These are phyloP conservation scores for Chelonus insularis DNA, from an alignment of 1,140 invertebrate genomes.

Conservation along the genomic window DNA sequence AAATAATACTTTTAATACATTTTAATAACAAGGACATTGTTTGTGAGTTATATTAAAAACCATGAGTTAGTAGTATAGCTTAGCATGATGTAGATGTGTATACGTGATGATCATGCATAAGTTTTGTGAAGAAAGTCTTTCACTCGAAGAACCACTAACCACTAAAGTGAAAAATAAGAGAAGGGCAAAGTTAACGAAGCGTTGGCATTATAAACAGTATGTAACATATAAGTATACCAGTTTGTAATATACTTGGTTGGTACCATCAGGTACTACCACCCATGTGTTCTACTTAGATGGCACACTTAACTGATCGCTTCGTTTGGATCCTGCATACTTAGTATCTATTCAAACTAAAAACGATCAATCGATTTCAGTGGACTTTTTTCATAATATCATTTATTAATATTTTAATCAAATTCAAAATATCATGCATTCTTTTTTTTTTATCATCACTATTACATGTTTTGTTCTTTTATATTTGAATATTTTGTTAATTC, in stretches of 20 bases:
- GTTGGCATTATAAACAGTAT: conserved; percentile 32
- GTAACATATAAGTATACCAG: too few relatives aligned
- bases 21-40: too few relatives aligned
- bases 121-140: conserved; percentile 59
- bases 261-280: conserved; percentile 50
- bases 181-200: conserved; percentile 48
- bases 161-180: conserved; percentile 31
- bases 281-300: conserved; percentile 61
- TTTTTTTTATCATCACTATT: too few relatives aligned
- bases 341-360: conserved; percentile 46
- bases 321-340: conserved; percentile 54
- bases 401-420: too few relatives aligned
- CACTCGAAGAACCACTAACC: conserved; percentile 41
- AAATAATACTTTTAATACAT: too few relatives aligned
- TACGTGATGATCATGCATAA: not conserved
- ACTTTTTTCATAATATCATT: too few relatives aligned
- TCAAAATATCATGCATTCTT: too few relatives aligned
- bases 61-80: not conserved
- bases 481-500: too few relatives aligned
- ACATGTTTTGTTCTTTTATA: too few relatives aligned
- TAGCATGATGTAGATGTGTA: not conserved
- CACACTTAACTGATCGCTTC: conserved; percentile 53
- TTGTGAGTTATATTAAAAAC: not conserved
- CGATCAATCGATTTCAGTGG: too few relatives aligned
- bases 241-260: conserved; percentile 50